Evolutionary conservation across 2,113 vertebrate species (phyloP).

Genomic region (Apteryx owenii): DNA sequence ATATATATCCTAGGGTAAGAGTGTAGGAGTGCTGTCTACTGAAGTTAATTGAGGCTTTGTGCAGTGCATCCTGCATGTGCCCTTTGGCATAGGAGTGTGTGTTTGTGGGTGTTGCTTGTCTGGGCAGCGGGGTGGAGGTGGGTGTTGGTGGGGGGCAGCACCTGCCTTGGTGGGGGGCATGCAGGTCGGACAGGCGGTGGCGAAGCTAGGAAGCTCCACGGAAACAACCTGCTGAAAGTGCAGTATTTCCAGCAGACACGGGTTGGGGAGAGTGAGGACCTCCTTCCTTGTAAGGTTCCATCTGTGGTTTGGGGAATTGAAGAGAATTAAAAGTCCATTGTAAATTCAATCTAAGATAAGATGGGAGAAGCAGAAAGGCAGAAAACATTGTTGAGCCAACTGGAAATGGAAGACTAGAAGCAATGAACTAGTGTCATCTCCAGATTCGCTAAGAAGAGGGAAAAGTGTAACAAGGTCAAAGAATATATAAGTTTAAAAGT

Average conservation of each 20-base stretch:
- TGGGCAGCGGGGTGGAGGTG: fast-evolving
- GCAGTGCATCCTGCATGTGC: neutral
- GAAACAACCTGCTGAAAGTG: neutral
- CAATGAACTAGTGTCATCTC: neutral
- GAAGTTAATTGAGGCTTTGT: neutral
- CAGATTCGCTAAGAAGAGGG: neutral
- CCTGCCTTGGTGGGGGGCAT: neutral
- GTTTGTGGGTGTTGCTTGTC: neutral
- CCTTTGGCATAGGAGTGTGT: neutral
- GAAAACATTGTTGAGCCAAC: neutral
- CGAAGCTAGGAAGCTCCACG: neutral
- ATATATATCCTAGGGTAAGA: too few species aligned
- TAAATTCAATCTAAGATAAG: neutral
- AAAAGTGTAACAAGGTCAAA: neutral
- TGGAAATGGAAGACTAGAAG: neutral
- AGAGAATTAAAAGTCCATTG: too few species aligned
- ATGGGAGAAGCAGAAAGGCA: neutral
- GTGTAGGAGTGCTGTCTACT: neutral
- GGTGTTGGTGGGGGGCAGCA: neutral
- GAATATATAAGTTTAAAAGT: neutral
- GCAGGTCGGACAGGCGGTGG: neutral
- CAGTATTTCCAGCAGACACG: neutral
- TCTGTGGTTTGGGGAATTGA: neutral
- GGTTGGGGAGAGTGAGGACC: neutral
- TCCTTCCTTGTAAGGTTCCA: neutral